Percentiles rank a stretch among this genome's conserved stretches.
These are phyloP conservation scores for Zapus hudsonius DNA, from an alignment of 2,113 vertebrate genomes.

Conservation along the genomic window DNA sequence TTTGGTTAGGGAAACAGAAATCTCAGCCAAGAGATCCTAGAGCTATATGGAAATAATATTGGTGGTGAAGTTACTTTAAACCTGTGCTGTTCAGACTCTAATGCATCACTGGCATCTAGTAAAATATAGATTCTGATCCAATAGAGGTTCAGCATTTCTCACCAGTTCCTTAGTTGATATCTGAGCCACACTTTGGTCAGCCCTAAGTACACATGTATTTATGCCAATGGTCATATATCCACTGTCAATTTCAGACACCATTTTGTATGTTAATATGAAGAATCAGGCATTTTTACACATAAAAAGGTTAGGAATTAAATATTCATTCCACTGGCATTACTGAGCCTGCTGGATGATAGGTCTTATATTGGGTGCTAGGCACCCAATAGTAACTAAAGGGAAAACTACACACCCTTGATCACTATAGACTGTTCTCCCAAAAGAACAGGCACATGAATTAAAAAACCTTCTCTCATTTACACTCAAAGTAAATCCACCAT, in stretches of 20 bases:
- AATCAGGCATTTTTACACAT: neutral
- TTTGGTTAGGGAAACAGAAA: slow-evolving; percentile 14
- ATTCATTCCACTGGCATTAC: neutral
- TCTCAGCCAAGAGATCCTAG: neutral
- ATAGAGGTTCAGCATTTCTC: neutral
- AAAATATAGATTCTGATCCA: neutral
- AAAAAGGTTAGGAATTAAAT: neutral
- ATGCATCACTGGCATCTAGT: neutral
- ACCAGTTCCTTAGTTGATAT: neutral
- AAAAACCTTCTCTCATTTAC: neutral
- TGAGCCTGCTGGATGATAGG: neutral
- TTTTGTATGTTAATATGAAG: neutral
- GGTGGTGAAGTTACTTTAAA: neutral
- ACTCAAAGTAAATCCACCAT: neutral
- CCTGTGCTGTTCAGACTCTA: too few species aligned
- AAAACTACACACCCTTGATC: neutral
- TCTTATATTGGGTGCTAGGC: neutral
- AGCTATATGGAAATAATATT: neutral
- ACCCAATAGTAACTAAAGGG: neutral
- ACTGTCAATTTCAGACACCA: neutral
- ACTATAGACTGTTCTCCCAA: neutral
- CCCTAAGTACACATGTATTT: neutral
- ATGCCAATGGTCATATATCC: neutral
- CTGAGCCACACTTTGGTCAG: neutral
- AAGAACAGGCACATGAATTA: neutral